Evolutionary conservation across 2,888 invertebrate genomes (phyloP).

Genomic region (Scaptomyza caliginosa): DNA sequence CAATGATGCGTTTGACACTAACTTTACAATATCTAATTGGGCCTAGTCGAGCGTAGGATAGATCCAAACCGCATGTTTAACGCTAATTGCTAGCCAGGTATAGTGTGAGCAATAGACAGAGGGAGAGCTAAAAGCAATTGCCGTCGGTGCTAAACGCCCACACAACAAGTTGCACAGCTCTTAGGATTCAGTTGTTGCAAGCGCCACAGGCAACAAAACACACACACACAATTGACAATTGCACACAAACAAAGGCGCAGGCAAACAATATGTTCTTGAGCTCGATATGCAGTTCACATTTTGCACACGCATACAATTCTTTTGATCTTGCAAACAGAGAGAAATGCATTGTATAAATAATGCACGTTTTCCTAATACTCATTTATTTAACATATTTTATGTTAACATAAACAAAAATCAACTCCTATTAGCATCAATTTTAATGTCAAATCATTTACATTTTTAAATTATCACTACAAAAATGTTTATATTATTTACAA

Average conservation of each 20-base stretch:
- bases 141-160: slow-evolving; percentile 56
- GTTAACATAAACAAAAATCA: not conserved
- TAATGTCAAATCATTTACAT: not conserved
- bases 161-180: slow-evolving; percentile 54
- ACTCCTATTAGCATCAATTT: not conserved
- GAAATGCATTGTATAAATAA: too few species aligned
- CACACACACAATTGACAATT: slow-evolving; percentile 10
- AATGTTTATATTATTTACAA: not conserved
- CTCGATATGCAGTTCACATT: slow-evolving; percentile 27
- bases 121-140: slow-evolving; percentile 8
- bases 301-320: not conserved
- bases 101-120: slow-evolving; percentile 9
- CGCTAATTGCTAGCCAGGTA: slow-evolving; percentile 55
- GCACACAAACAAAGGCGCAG: not conserved
- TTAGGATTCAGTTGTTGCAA: slow-evolving; percentile 32
- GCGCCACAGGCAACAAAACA: slow-evolving; percentile 36
- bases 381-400: not conserved
- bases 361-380: not conserved
- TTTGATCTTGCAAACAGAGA: too few species aligned
- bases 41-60: slow-evolving; percentile 44
- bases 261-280: slow-evolving; percentile 11
- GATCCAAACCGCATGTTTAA: slow-evolving; percentile 37
- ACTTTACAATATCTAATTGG: slow-evolving; percentile 34
- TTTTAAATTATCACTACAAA: not conserved
- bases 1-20: slow-evolving; percentile 18